phyloP scores from a whole-genome alignment of 37 sponge, comb jelly and placozoan species.

The Ephydatia muelleri region DNA sequence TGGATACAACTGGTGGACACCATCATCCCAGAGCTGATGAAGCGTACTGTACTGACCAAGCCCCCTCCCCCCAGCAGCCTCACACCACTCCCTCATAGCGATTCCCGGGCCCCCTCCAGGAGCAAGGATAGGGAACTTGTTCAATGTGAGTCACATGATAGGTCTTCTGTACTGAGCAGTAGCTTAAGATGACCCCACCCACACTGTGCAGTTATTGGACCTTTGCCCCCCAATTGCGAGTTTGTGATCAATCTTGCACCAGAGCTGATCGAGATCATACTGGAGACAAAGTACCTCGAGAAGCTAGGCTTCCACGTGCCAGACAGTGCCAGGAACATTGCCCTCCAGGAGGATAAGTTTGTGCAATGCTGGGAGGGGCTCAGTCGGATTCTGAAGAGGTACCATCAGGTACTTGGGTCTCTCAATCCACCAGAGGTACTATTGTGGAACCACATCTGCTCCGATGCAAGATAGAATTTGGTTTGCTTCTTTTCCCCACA shows the following conservation, averaged over 20 bases:
- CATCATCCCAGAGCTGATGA: slow-evolving; percentile 78
- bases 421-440: slow-evolving; percentile 66
- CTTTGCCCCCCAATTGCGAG: slow-evolving; percentile 65
- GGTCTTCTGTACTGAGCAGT: not conserved
- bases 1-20: slow-evolving; percentile 81
- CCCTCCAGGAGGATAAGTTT: slow-evolving; percentile 97
- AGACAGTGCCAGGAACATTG: slow-evolving; percentile 92
- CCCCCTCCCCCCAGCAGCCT: slow-evolving; percentile 15
- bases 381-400: slow-evolving; percentile 70
- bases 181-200: not conserved
- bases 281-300: slow-evolving; percentile 95
- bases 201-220: not conserved
- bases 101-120: slow-evolving; percentile 7
- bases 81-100: not conserved
- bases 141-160: not conserved
- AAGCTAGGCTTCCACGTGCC: slow-evolving; percentile 91
- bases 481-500: slow-evolving; percentile 11
- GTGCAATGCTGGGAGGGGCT: slow-evolving; percentile 74
- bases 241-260: slow-evolving; percentile 91
- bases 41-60: slow-evolving; percentile 82
- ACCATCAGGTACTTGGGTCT: slow-evolving; percentile 52
- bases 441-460: not conserved
- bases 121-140: slow-evolving; percentile 16
- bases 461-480: not conserved
- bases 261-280: slow-evolving; percentile 87